Percentiles rank a stretch among this genome's conserved stretches.
phyloP scores from a whole-genome alignment of 2,888 invertebrate genomes.

The Andrena trimmerana region DNA sequence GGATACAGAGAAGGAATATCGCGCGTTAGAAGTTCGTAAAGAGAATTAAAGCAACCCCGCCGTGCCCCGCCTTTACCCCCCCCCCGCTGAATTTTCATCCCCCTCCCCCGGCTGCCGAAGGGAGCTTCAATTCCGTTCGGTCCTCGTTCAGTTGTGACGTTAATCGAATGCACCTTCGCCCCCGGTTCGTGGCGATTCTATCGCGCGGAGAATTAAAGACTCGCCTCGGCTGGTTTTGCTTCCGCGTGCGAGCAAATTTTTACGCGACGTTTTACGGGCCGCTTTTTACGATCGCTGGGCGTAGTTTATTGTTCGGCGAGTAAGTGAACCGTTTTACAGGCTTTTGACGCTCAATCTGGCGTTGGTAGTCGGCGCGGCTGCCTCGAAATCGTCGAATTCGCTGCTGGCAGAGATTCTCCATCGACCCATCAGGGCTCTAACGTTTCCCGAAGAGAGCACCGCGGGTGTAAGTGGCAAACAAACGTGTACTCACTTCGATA shows the following conservation, averaged over 20 bases:
- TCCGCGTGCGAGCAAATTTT: not conserved
- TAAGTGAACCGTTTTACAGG: conserved; percentile 48
- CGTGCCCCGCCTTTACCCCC: not conserved
- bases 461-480: conserved; percentile 80
- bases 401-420: conserved; percentile 81
- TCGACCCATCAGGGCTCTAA: conserved; percentile 81
- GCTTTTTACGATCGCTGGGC: conserved; percentile 9
- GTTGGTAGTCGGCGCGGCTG: not conserved
- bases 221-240: not conserved
- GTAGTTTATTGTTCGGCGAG: conserved; percentile 2
- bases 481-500: not conserved
- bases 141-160: conserved; percentile 28
- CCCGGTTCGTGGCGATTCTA: not conserved
- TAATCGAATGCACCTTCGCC: not conserved
- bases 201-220: not conserved
- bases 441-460: conserved; percentile 81
- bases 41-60: conserved; percentile 17
- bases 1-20: conserved; percentile 3
- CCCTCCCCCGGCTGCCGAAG: not conserved
- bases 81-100: conserved; percentile 41
- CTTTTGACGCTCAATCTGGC: conserved; percentile 46
- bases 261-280: not conserved
- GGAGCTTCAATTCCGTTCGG: conserved; percentile 20
- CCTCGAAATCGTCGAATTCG: conserved; percentile 69
- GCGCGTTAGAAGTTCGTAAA: conserved; percentile 27